phyloP scores from a whole-genome alignment of 2,113 vertebrate species.

The Ciconia boyciana region DNA sequence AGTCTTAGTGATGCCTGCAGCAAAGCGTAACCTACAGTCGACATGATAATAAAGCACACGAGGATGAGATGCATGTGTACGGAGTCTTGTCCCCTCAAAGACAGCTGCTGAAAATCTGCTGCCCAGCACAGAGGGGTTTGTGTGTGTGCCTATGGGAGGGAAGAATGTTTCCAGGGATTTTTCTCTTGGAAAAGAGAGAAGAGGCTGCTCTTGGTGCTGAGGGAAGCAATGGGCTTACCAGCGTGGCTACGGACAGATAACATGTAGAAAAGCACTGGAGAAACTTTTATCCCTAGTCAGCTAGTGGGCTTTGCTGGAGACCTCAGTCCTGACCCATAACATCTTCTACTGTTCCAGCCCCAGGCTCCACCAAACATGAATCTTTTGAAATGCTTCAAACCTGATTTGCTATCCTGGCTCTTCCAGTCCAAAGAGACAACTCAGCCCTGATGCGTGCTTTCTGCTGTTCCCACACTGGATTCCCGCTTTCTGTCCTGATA shows the following conservation, averaged over 20 bases:
- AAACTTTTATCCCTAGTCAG: neutral
- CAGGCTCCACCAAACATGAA: neutral
- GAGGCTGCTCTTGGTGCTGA: neutral
- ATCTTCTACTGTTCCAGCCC: neutral
- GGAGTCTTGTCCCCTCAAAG: neutral
- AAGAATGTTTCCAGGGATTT: neutral
- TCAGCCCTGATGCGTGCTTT: neutral
- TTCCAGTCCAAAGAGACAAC: neutral
- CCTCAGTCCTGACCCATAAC: neutral
- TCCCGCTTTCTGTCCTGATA: neutral
- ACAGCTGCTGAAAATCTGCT: neutral
- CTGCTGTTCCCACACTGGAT: neutral
- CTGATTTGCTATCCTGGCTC: neutral
- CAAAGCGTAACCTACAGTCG: neutral
- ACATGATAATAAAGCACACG: neutral
- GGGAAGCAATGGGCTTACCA: neutral
- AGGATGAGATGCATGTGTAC: neutral
- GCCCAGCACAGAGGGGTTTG: neutral
- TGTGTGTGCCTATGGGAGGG: neutral
- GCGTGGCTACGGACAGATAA: neutral
- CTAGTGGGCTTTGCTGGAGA: neutral
- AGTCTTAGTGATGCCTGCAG: neutral
- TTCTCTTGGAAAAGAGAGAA: neutral
- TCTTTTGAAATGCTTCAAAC: neutral
- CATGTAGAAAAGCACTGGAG: neutral